Percentiles rank a stretch among this genome's conserved stretches.
These are phyloP conservation scores for Colletes collaris DNA, from an alignment of 2,888 invertebrate species.

Conservation along the genomic window DNA sequence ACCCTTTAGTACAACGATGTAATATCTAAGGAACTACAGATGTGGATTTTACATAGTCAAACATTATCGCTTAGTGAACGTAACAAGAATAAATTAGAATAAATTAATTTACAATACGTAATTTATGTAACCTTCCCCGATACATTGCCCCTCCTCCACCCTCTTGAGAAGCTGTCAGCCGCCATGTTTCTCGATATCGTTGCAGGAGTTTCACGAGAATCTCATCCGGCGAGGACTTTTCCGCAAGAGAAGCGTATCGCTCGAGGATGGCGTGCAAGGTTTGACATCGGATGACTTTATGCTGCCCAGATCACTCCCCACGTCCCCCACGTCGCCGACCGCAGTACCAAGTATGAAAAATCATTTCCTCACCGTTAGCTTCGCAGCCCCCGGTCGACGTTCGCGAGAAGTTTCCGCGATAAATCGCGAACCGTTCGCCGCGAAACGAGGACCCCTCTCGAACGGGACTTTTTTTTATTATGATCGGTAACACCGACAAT, in stretches of 20 bases:
- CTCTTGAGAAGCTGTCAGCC: too few species aligned
- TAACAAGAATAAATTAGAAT: too few species aligned
- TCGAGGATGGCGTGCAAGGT: conserved; percentile 85
- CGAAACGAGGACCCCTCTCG: not conserved
- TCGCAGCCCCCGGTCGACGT: not conserved
- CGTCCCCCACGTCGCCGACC: conserved; percentile 85
- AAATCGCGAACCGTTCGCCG: not conserved
- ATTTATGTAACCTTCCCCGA: too few species aligned
- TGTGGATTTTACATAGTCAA: too few species aligned
- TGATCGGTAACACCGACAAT: conserved; percentile 11
- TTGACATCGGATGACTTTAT: conserved; percentile 80
- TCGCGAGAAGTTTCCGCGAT: not conserved
- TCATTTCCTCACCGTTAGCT: not conserved
- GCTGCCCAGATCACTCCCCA: conserved; percentile 86
- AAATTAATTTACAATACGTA: too few species aligned
- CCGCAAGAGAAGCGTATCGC: conserved; percentile 89
- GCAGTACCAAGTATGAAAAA: conserved; percentile 64
- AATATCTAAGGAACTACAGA: too few species aligned
- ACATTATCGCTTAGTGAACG: too few species aligned
- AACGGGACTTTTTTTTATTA: conserved; percentile 1
- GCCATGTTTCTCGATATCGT: conserved; percentile 25
- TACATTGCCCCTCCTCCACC: too few species aligned
- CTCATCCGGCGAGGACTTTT: conserved; percentile 90
- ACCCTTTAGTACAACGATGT: too few species aligned
- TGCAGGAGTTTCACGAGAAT: conserved; percentile 91